Conservation (phyloP, 2,113 vertebrate genomes). For the Camelus dromedarius region DNA sequence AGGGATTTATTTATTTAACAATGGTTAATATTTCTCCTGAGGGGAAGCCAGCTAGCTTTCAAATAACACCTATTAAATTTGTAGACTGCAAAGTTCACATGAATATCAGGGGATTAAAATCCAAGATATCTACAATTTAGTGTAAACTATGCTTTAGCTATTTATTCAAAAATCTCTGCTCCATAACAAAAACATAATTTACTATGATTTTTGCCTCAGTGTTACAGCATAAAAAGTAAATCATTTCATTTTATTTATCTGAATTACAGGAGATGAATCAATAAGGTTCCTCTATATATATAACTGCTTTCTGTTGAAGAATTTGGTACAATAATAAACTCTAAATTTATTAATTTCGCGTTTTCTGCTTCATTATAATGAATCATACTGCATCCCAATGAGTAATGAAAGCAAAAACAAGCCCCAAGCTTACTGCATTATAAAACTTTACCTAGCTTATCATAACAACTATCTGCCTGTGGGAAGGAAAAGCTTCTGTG, state of each 20-base stretch:
- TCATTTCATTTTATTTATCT: slow-evolving; percentile 56
- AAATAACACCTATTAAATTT: slow-evolving; percentile 40
- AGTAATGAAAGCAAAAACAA: slow-evolving; percentile 39
- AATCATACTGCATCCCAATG: slow-evolving; percentile 14
- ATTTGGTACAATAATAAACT: slow-evolving; percentile 19
- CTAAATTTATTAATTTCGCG: slow-evolving; percentile 43
- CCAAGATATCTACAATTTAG: slow-evolving; percentile 32
- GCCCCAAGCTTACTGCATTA: background rate
- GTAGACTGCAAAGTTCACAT: slow-evolving; percentile 16
- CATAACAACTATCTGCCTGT: slow-evolving; percentile 34
- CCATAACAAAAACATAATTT: slow-evolving; percentile 55
- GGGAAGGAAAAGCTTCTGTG: slow-evolving; percentile 20
- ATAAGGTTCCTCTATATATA: background rate
- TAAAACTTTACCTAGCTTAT: slow-evolving; percentile 35
- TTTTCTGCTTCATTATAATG: slow-evolving; percentile 22
- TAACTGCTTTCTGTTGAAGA: slow-evolving; percentile 31
- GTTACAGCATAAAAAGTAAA: slow-evolving; percentile 40
- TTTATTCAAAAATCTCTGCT: slow-evolving; percentile 53
- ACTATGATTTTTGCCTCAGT: slow-evolving; percentile 1
- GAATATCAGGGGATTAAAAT: slow-evolving; percentile 40
- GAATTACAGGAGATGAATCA: slow-evolving; percentile 51
- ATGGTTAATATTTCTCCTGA: slow-evolving; percentile 34
- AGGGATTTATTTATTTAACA: background rate
- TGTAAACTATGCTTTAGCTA: slow-evolving; percentile 34
- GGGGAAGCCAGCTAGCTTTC: slow-evolving; percentile 24